Percentiles rank a stretch among this genome's conserved stretches.
Evolutionary conservation across 2,797 vertebrate genomes (phyloP).

Genomic region (Todus mexicanus): DNA sequence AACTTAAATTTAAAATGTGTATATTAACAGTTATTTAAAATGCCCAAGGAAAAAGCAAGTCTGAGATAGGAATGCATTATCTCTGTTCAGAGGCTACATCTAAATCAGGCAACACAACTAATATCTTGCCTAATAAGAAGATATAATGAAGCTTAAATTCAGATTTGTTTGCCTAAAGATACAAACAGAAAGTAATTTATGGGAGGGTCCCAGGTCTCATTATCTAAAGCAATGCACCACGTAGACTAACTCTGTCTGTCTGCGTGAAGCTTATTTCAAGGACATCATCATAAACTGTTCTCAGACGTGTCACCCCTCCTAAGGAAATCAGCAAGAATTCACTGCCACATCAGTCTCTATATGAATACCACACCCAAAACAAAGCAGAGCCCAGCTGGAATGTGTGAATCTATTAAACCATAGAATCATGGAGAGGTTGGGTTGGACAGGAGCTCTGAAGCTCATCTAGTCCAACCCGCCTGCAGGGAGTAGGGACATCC

Average conservation of each 20-base stretch:
- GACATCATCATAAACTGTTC: not conserved
- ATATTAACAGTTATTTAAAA: slow-evolving; percentile 17
- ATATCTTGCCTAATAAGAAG: not conserved
- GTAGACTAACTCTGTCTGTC: not conserved
- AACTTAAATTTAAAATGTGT: slow-evolving; percentile 33
- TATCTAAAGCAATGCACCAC: not conserved
- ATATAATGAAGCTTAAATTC: not conserved
- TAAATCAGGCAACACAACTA: not conserved
- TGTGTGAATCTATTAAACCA: not conserved
- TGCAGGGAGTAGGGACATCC: too few relatives aligned
- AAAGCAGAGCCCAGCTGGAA: not conserved
- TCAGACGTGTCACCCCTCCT: not conserved
- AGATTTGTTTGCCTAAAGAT: not conserved
- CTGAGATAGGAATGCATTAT: not conserved
- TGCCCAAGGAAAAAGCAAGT: not conserved
- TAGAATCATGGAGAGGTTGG: too few relatives aligned
- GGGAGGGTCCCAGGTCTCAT: not conserved
- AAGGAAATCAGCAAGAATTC: not conserved
- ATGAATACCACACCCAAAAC: not conserved
- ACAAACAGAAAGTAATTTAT: not conserved
- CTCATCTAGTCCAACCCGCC: too few relatives aligned
- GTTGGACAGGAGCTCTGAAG: too few relatives aligned
- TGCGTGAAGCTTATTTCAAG: not conserved
- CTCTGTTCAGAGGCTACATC: not conserved
- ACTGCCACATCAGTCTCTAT: not conserved